Conservation (phyloP, 2,113 vertebrate genomes). For the Dascyllus trimaculatus region DNA sequence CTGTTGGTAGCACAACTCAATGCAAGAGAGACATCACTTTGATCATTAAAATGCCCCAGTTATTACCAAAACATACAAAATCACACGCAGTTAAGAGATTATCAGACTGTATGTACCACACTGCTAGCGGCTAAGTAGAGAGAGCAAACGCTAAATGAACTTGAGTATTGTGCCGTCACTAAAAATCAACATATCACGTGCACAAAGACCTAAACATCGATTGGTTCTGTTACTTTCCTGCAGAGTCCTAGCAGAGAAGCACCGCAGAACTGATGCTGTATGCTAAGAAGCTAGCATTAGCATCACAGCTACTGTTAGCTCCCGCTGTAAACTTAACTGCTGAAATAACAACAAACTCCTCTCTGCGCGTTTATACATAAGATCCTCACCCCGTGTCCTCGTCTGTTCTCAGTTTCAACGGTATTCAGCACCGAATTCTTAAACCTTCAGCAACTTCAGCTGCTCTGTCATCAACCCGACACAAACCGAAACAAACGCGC, state of each 20-base stretch:
- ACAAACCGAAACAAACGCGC: slow-evolving; percentile 42
- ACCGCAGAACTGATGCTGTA: background rate
- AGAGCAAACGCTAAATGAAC: background rate
- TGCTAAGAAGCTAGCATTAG: slow-evolving; percentile 58
- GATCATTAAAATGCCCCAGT: too few species aligned
- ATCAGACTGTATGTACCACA: background rate
- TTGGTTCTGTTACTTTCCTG: background rate
- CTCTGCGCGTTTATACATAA: background rate
- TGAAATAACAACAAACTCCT: too few species aligned
- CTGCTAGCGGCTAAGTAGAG: background rate
- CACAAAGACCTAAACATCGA: background rate
- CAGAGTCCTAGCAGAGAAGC: background rate
- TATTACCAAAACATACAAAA: too few species aligned
- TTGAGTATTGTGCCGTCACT: background rate
- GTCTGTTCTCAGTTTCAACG: background rate
- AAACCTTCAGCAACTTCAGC: slow-evolving; percentile 2
- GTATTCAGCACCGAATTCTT: background rate
- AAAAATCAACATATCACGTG: background rate
- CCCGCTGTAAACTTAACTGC: background rate
- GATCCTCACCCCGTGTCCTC: slow-evolving; percentile 28
- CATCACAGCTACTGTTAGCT: slow-evolving; percentile 33
- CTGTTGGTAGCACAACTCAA: background rate
- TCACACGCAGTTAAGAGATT: too few species aligned
- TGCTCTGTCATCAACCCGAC: slow-evolving; percentile 8
- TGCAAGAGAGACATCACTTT: background rate